Base-by-base conservation (phyloP, 2,888 invertebrate genomes). In the Caenorhabditis sp. region DNA sequence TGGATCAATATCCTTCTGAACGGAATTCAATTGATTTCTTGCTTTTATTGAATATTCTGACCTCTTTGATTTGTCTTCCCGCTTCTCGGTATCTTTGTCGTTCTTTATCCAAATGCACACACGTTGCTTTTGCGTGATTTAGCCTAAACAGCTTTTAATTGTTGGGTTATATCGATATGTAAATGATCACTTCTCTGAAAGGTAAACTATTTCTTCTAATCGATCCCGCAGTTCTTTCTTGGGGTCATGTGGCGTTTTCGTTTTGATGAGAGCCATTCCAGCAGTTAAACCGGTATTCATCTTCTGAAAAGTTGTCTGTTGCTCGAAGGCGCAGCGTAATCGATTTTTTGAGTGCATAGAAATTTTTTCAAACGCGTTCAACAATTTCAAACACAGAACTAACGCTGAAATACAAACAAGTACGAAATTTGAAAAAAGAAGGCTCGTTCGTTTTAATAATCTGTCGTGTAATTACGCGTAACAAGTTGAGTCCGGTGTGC, bases 31-130 rank as follows among this genome's bases (percentile, higher is more conserved):
- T 32, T 15, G 24, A 15, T 4, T 32, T 15, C 8, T 8, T 41
- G 11, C 7, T 30, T 66, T 20, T n/a, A n/a, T 35, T 35, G 32
- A 17, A 17, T 35, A 2, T 24, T 13, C 11, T 15, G 13, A 76
- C 55, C 41, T 75, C 35, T 53, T 62, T 68, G 30, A 77, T 62
- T 15, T 11, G 50, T 35, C 73, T 45, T 9, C 26, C 30, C 13
- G 43, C 61, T 72, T 77, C 77, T 32, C 77, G 35, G 7, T 48
- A 48, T 15, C 55, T 71, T 27, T 77, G 77, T 2, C 77, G 53
- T 35, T 72, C 56, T n/a, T 48, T 30, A 39, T 77, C 77, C 30
- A 77, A 20, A 9, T 46, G 52, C 8, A 77, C 50, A 26, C 65
- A 66, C 0, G 68, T 68, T 50, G 65, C 37, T 46, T 66, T 71